Base-by-base conservation (phyloP, 2,888 invertebrate genomes). In the Patella pellucida region DNA sequence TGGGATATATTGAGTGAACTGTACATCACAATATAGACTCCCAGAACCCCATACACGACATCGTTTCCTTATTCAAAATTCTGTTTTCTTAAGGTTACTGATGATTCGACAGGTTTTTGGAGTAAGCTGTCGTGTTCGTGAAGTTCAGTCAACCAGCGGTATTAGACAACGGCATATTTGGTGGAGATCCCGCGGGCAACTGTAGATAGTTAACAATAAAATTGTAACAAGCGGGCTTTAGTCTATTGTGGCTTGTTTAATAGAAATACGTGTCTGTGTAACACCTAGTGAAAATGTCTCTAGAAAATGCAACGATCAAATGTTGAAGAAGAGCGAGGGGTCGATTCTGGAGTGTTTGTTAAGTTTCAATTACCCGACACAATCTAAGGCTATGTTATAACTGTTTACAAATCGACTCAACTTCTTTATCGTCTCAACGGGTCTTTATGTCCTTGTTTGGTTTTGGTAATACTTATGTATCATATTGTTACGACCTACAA, bases 161-260 rank as follows among this genome's bases (percentile, higher is more conserved):
- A 62, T 62, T 62, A 23, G 62, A 62, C 62, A 23, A 23, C 23
- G 14, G 62, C 19, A 19, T 62, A 62, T 62, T 62, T 62, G 62
- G 62, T 23, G 19, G 62, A 14, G 62, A 12, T 62, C 62, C 62
- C 62, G 62, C 62, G 62, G 62, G 62, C 62, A 62, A 62, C 62
- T 62, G 62, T 62, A 62, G 19, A 62, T 23, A 23, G 19, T 62
- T 62, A 19, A 62, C 23, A 62, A 62, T 62, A 62, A 62, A 62
- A 62, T 19, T 62, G 62, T 62, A 23, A 62, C 62, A 62, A 62
- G 62, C 62, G 19, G 23, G 19, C 23, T 62, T 19, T 19, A 23
- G 62, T 62, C 62, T 62, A 62, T 62, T 62, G 62, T 62, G 62
- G 19, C 23, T 62, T 62, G 23, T 62, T 62, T 62, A 62, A 62